Evolutionary conservation across 2,888 invertebrate species (phyloP), one percentile per base, ranked within the genome.

Genomic region (Ophion obscuratus): DNA sequence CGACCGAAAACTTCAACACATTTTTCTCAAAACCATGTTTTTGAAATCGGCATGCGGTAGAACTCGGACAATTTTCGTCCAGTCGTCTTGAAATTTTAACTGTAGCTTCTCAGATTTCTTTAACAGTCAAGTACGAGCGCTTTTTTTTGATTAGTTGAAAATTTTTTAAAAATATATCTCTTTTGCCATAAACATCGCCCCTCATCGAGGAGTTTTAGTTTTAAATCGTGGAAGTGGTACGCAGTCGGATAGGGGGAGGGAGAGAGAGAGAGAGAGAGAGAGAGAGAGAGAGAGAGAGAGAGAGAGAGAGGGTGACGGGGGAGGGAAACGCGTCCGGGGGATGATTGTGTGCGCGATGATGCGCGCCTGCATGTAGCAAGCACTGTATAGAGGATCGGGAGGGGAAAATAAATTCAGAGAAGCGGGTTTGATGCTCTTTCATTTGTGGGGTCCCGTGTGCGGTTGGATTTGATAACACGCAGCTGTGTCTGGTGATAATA

Each of bases 391-490:
- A 80, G 27, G 66, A 47, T 47, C 47, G 71, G 66, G 57, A 31
- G 71, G 53, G 67, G 67, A 61, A 75, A 76, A 76, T n/a, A 59
- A 59, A 76, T 75, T 27, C 71, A 66, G 44, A 76, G 66, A 17
- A 62, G 71, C 70, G 73, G 24, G 61, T 61, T 67, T 61, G 81
- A 47, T 81, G 86, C 83, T 86, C 86, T 83, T 83, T 86, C 86
- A 86, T 86, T 86, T 83, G 81, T 44, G 83, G 86, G 68, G 57
- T 78, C 64, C 83, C 77, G 61, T 62, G 77, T 86, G 86, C 86
- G 83, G 86, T 83, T 36, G 86, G 81, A 86, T 86, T 86, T 81
- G 86, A 83, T 86, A 86, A 81, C 86, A 83, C 83, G 83, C 86
- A 83, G 86, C 85, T 86, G 86, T 83, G 73, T 59, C 73, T 81